phyloP scores from a whole-genome alignment of 2,113 vertebrate species.

The Ivindomyrus marchei region DNA sequence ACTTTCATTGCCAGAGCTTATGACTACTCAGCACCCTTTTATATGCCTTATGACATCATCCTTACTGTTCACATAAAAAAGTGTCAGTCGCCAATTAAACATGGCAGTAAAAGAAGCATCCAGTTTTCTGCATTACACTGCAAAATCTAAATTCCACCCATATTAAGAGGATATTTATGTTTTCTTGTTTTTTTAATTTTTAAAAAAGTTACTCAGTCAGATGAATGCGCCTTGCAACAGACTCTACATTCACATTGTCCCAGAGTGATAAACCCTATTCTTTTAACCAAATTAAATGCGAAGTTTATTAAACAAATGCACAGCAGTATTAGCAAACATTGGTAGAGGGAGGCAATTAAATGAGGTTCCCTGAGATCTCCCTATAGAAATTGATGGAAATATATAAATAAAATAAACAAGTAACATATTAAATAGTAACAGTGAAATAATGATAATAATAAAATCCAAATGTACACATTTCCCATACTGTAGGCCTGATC shows the following conservation, averaged over 20 bases:
- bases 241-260: background rate
- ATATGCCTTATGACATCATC: background rate
- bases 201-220: background rate
- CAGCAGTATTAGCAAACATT: background rate
- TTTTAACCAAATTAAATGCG: background rate
- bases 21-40: background rate
- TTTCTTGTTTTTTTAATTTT: background rate
- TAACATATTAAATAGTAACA: background rate
- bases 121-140: background rate
- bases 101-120: background rate
- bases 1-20: background rate
- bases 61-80: background rate
- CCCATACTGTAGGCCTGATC: background rate
- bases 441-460: background rate
- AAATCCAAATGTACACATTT: background rate
- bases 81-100: background rate
- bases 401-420: background rate
- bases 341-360: background rate
- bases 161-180: background rate
- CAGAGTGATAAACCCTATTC: background rate
- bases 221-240: background rate
- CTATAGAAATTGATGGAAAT: background rate
- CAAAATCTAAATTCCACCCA: background rate
- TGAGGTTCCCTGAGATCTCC: background rate
- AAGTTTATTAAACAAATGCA: background rate